Conservation (phyloP, 2,797 vertebrate species). For the Centropyge bicolor region DNA sequence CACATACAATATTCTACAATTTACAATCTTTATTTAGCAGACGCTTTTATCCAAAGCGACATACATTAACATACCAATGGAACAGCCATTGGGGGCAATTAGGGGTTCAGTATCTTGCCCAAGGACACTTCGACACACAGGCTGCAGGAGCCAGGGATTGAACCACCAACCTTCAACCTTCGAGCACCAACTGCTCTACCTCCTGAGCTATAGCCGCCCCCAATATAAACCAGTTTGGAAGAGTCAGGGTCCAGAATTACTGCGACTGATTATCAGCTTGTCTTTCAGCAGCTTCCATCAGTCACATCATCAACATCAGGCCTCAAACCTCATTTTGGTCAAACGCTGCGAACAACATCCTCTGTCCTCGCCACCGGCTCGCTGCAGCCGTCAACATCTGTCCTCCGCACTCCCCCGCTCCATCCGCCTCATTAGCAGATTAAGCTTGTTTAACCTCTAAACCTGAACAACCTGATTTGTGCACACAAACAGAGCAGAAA, state of each 20-base stretch:
- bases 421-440: conserved; percentile 52
- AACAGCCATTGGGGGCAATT: too few relatives aligned
- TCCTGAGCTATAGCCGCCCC: too few relatives aligned
- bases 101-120: too few relatives aligned
- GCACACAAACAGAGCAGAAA: conserved; percentile 52
- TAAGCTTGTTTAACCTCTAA: conserved; percentile 44
- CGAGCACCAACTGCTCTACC: too few relatives aligned
- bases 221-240: too few relatives aligned
- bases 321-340: conserved; percentile 19
- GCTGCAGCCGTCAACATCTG: conserved; percentile 35
- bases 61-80: too few relatives aligned
- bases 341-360: conserved; percentile 17
- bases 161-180: too few relatives aligned
- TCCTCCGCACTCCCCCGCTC: neutral
- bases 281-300: neutral
- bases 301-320: neutral
- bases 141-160: too few relatives aligned
- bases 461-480: conserved; percentile 43
- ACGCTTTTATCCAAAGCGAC: too few relatives aligned
- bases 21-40: too few relatives aligned
- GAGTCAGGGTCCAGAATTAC: neutral
- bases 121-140: too few relatives aligned
- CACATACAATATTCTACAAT: neutral
- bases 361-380: conserved; percentile 4
- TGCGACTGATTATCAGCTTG: too few relatives aligned